A percentile compares a stretch with the other conserved stretches of the same genome.
Conservation (phyloP, 37 sponge, comb jelly and placozoan species). For the Halisarca cf. caerulea region DNA sequence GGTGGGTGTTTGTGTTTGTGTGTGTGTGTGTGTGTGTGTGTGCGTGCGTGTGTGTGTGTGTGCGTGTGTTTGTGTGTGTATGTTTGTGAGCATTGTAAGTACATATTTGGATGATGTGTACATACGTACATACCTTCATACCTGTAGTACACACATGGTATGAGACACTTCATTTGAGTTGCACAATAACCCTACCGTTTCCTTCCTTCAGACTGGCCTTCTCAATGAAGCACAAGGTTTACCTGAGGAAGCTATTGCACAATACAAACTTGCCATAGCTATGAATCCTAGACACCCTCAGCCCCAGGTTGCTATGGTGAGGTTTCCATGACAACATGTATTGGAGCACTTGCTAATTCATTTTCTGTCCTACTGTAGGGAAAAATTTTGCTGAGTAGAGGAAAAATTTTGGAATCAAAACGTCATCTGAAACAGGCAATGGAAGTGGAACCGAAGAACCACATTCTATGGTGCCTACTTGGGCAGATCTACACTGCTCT, state of each 20-base stretch:
- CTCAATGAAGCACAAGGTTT: background rate
- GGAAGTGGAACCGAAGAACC: constrained; percentile 15
- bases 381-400: background rate
- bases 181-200: background rate
- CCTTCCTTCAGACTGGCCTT: background rate
- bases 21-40: background rate
- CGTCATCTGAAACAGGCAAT: constrained; percentile 4
- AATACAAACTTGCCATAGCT: constrained; percentile 5
- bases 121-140: too few relatives aligned
- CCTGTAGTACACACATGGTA: too few relatives aligned
- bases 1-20: background rate
- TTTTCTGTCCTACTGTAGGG: background rate
- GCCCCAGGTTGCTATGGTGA: constrained; percentile 12
- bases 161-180: too few relatives aligned
- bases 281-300: constrained; percentile 9
- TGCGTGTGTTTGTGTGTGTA: too few relatives aligned
- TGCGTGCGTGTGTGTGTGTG: background rate
- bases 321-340: background rate
- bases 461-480: constrained; percentile 4
- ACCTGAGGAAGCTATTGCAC: background rate
- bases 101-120: too few relatives aligned
- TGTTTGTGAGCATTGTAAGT: too few relatives aligned
- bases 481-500: background rate
- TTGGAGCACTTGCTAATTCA: background rate
- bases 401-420: background rate